These are phyloP conservation scores for Actinia equina DNA, from an alignment of 64 coral and sea anemone species.

Conservation along the genomic window DNA sequence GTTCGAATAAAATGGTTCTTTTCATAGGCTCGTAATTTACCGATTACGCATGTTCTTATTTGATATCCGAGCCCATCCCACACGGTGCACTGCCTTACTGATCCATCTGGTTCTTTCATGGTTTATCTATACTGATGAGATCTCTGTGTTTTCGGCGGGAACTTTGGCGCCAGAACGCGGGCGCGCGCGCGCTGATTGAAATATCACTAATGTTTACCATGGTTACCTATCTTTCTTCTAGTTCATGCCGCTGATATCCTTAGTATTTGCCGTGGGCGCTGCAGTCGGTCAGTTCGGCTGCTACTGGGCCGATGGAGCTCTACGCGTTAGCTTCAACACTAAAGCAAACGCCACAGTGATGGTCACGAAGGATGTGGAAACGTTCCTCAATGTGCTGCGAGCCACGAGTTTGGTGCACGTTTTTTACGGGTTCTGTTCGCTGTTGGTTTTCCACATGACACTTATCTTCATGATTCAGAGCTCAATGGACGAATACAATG, in stretches of 20 bases:
- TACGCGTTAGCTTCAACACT: conserved; percentile 56
- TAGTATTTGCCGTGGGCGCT: conserved; percentile 73
- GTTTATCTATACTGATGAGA: no score
- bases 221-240: background rate
- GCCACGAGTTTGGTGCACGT: conserved; percentile 83
- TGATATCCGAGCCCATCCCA: no score
- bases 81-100: no score
- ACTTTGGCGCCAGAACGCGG: no score
- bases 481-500: conserved; percentile 84
- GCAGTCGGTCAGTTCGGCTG: conserved; percentile 91
- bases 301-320: conserved; percentile 68
- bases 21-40: no score
- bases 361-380: conserved; percentile 57
- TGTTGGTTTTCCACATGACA: conserved; percentile 77
- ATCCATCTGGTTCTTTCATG: no score
- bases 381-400: conserved; percentile 68
- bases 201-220: no score
- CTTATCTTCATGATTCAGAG: conserved; percentile 92
- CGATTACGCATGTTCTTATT: no score
- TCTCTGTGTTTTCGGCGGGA: no score
- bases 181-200: no score
- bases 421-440: conserved; percentile 75
- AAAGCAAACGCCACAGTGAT: conserved; percentile 20
- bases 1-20: no score
- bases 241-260: conserved; percentile 63